These are phyloP conservation scores for Aleiodes sp. DNA, from an alignment of 1,140 invertebrate genomes.

Conservation along the genomic window DNA sequence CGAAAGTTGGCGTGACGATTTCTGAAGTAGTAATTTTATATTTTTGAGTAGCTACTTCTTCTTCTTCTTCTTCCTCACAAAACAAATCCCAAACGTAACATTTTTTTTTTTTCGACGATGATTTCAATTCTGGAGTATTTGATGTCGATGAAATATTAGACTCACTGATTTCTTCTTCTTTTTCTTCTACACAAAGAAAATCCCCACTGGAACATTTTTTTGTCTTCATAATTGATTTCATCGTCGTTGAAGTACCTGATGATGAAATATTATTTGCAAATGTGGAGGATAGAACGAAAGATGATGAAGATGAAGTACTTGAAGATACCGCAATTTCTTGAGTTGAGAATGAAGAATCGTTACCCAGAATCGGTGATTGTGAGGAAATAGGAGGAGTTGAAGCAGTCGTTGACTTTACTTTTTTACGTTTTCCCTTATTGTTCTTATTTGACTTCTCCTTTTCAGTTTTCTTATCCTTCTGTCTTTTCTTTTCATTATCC, in stretches of 20 bases:
- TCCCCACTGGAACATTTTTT: too few relatives aligned
- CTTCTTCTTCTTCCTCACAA: not conserved
- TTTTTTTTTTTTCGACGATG: not conserved
- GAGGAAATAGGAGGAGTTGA: too few relatives aligned
- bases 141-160: not conserved
- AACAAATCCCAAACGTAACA: not conserved
- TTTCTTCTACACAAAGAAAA: too few relatives aligned
- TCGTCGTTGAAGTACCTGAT: too few relatives aligned
- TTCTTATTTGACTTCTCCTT: constrained; percentile 10
- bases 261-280: too few relatives aligned
- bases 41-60: not conserved
- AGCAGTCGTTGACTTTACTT: constrained; percentile 5
- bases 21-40: not conserved
- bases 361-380: not conserved
- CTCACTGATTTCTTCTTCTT: too few relatives aligned
- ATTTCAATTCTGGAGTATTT: not conserved
- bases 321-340: too few relatives aligned
- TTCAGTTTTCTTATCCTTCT: not conserved
- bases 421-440: constrained; percentile 10
- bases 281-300: too few relatives aligned
- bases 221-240: too few relatives aligned
- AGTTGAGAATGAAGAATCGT: not conserved
- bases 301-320: too few relatives aligned
- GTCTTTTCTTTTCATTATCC: not conserved
- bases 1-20: too few relatives aligned